Evolutionary conservation across 92 coral and sea anemone species (phyloP).

Genomic region (Umimayanthus kanabou): DNA sequence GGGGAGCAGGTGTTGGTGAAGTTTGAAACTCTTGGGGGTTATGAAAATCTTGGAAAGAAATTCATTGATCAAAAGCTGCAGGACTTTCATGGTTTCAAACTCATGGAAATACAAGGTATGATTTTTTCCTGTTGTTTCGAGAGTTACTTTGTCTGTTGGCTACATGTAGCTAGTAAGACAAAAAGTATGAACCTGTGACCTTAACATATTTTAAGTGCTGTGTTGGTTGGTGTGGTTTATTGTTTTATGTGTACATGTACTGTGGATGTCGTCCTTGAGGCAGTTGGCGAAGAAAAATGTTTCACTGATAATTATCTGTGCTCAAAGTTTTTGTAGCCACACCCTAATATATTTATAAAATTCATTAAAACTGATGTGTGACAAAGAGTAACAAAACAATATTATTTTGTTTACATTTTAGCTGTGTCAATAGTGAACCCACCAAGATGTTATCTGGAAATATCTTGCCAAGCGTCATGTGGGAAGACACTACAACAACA

Average conservation of each 20-base stretch:
- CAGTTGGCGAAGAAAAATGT: too few species aligned
- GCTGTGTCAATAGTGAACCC: conserved; percentile 70
- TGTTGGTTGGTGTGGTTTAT: too few species aligned
- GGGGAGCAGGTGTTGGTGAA: conserved; percentile 60
- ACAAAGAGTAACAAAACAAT: not conserved
- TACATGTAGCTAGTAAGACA: too few species aligned
- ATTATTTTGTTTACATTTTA: not conserved
- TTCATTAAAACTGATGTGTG: too few species aligned
- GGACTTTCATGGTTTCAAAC: conserved; percentile 64
- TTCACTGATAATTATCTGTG: too few species aligned
- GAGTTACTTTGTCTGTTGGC: too few species aligned
- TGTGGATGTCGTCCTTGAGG: too few species aligned
- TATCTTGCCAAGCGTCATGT: conserved; percentile 58
- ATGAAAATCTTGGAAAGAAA: conserved; percentile 67
- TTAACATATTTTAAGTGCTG: too few species aligned
- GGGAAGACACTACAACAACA: conserved; percentile 56
- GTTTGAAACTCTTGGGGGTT: conserved; percentile 52
- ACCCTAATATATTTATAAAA: too few species aligned
- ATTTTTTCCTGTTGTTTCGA: not conserved
- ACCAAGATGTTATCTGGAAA: conserved; percentile 73
- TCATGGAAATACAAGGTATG: conserved; percentile 76
- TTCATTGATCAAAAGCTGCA: conserved; percentile 63
- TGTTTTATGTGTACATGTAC: too few species aligned
- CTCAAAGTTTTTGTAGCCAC: too few species aligned
- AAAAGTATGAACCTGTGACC: too few species aligned